These are phyloP conservation scores for human (Homo sapiens) DNA, from an alignment of 2,113 vertebrate species.

Conservation along the genomic window GRCh38 chrX:54074001-54074500, in stretches of 20 bases:
- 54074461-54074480: too few species aligned
- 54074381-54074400: background rate
- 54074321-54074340: background rate
- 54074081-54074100: too few species aligned
- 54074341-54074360: background rate
- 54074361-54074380: background rate
- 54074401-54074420: background rate
- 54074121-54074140: background rate
- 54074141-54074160: background rate
- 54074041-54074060: too few species aligned
- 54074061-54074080: too few species aligned
- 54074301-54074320: background rate
- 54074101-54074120: too few species aligned
- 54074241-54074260: conserved; percentile 27
- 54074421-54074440: too few species aligned
- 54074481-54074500: too few species aligned
- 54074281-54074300: background rate
- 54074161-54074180: conserved; percentile 25
- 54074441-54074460: too few species aligned
- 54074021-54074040: too few species aligned
- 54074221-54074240: conserved; percentile 16
- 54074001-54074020: too few species aligned
- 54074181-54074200: conserved; percentile 26
- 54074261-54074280: conserved; percentile 4
- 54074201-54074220: conserved; percentile 19